A percentile compares a stretch with the other conserved stretches of the same genome.
Evolutionary conservation across 92 coral and sea anemone species (phyloP).

Genomic region (Zoanthus solanderi): DNA sequence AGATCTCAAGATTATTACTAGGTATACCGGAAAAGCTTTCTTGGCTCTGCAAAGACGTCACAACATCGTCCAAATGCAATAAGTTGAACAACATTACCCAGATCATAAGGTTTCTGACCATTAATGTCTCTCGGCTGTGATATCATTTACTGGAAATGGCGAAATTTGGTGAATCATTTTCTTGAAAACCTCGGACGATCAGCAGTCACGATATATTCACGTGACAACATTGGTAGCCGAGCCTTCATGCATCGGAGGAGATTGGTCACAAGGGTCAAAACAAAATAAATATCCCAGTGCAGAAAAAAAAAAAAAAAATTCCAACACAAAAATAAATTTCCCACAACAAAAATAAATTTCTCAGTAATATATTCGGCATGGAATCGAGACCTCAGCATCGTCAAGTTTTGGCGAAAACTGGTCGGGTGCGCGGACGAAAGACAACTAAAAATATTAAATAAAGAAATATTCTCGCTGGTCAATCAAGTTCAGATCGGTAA

Average conservation of each 20-base stretch:
- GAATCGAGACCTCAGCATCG: not conserved
- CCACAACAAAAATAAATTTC: not conserved
- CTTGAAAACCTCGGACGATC: not conserved
- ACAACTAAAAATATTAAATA: too few relatives aligned
- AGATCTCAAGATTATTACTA: conserved; percentile 1
- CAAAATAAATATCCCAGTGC: too few relatives aligned
- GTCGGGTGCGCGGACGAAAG: not conserved
- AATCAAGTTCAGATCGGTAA: too few relatives aligned
- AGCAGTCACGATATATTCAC: not conserved
- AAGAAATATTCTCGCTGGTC: too few relatives aligned
- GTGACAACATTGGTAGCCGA: conserved; percentile 36
- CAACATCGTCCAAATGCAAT: conserved; percentile 21
- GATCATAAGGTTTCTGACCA: not conserved
- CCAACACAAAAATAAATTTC: not conserved
- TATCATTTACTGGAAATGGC: not conserved
- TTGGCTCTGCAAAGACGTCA: conserved; percentile 6
- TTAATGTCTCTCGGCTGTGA: not conserved
- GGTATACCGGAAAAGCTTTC: conserved; percentile 1
- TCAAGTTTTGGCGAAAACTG: not conserved
- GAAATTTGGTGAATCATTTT: not conserved
- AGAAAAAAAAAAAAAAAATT: too few relatives aligned
- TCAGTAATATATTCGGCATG: not conserved
- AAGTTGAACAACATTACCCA: conserved; percentile 8
- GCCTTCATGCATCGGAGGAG: not conserved
- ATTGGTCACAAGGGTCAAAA: too few relatives aligned